Evolutionary conservation across 53 echinoderm and acorn worm species (phyloP), one percentile per base, ranked within the genome.

Genomic region (Hippasteria phrygiana): DNA sequence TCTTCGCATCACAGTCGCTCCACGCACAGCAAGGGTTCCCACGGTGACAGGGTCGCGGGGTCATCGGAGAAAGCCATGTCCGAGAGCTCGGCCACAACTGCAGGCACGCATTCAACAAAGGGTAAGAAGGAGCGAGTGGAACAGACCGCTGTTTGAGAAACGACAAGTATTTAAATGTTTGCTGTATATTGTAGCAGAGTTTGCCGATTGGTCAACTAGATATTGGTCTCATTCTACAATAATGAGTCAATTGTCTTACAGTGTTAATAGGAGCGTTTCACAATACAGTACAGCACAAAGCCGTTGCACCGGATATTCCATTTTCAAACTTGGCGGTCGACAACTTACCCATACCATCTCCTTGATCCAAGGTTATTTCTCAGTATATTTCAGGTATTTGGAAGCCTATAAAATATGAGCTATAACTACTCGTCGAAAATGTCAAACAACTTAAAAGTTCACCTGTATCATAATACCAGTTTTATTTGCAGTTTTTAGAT

Each of bases 51-150:
- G 79, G 55, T 80, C 39, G 45, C 39, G 16, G 82, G 82, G 37
- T 89, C 89, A 16, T 88, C 77, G n/a, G 90, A 81, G 33, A 95
- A 91, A 77, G 95, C 95, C 41, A 88, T 91, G 91, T 95, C 95
- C 10, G 95, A 95, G 69, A 93, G 91, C 17, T 95, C 95, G 1
- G 93, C 90, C 27, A 93, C 95, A 24, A 93, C 95, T 29, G 90
- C 77, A 39, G 87, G 88, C 24, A 93, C 91, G 31, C 87, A 90
- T 39, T 92, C 90, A 10, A 90, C 90, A 40, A 89, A 90, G 37
- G 90, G 92, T 27, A 94, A 94, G 83, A 75, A 67, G 73, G 93
- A 95, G 18, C 56, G 83, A 35, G 65, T 85, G 18, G 93, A 90
- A 55, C 93, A 95, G 53, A 93, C 93, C 6, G 95, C 92, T 36